phyloP scores from a whole-genome alignment of 1,140 invertebrate species.

The Bombus affinis region DNA sequence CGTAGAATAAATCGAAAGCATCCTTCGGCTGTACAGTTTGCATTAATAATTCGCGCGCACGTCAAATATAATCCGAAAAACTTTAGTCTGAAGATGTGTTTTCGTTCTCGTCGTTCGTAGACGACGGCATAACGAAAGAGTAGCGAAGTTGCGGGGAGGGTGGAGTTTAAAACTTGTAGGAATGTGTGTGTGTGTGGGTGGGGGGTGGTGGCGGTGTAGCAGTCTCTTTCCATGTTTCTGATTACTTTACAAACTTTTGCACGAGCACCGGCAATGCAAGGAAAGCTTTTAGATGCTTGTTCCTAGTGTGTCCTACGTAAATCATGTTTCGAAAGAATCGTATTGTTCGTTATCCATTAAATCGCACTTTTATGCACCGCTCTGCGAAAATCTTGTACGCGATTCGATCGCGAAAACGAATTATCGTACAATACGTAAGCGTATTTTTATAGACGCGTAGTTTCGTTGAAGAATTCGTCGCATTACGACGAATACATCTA shows the following conservation, averaged over 20 bases:
- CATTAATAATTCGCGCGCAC: slow-evolving; percentile 55
- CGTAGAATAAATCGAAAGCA: background rate
- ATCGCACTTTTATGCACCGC: background rate
- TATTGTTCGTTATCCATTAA: slow-evolving; percentile 2
- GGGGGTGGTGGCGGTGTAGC: background rate
- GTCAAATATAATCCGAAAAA: slow-evolving; percentile 32
- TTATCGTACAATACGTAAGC: background rate
- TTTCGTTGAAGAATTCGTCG: background rate
- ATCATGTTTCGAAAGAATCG: slow-evolving; percentile 31
- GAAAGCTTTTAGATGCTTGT: slow-evolving; percentile 62
- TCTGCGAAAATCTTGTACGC: background rate
- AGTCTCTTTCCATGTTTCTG: slow-evolving; percentile 63
- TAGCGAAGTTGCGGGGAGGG: slow-evolving; percentile 39
- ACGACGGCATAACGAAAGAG: slow-evolving; percentile 49
- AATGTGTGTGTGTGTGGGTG: slow-evolving; percentile 38
- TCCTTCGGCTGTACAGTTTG: background rate
- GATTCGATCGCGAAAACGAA: background rate
- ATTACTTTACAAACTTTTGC: slow-evolving; percentile 65
- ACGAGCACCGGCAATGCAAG: slow-evolving; percentile 48
- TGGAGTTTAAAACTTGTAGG: slow-evolving; percentile 64
- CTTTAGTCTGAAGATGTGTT: slow-evolving; percentile 47
- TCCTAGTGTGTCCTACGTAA: slow-evolving; percentile 44
- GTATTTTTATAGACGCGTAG: background rate
- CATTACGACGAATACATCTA: too few relatives aligned
- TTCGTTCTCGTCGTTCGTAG: slow-evolving; percentile 51